Conservation (phyloP, 2,888 invertebrate species). For the Diachrysia chrysitis region DNA sequence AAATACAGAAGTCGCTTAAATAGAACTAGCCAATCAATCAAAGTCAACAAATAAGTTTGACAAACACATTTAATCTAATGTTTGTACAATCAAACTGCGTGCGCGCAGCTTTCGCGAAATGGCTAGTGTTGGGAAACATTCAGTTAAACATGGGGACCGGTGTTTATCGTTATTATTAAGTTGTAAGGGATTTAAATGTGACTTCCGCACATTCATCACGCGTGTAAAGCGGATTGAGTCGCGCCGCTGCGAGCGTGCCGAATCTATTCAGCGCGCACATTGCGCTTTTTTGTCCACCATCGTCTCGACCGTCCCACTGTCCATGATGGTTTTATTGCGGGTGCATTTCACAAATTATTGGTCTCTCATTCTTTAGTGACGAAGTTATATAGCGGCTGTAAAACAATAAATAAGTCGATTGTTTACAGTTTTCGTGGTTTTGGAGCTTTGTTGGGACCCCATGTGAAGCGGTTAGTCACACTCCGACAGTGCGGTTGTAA, state of each 20-base stretch:
- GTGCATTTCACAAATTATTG: constrained; percentile 81
- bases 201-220: constrained; percentile 85
- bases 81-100: constrained; percentile 74
- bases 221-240: constrained; percentile 69
- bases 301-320: constrained; percentile 62
- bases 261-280: constrained; percentile 75
- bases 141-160: constrained; percentile 81
- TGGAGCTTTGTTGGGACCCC: constrained; percentile 74
- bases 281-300: constrained; percentile 68
- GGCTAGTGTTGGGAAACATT: constrained; percentile 85
- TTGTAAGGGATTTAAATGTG: constrained; percentile 81
- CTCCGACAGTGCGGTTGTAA: constrained; percentile 67
- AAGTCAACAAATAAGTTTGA: constrained; percentile 79
- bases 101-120: constrained; percentile 80
- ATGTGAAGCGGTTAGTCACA: constrained; percentile 77
- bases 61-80: constrained; percentile 78
- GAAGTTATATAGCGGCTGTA: constrained; percentile 84
- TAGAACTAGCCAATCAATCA: constrained; percentile 73
- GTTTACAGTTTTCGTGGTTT: constrained; percentile 82
- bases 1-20: constrained; percentile 8
- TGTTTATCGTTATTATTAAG: constrained; percentile 86
- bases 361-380: constrained; percentile 76
- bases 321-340: constrained; percentile 87
- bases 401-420: constrained; percentile 86
- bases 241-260: constrained; percentile 76